These are phyloP conservation scores for Oreochromis grahami DNA, from an alignment of 2,797 vertebrate species.

Conservation along the genomic window DNA sequence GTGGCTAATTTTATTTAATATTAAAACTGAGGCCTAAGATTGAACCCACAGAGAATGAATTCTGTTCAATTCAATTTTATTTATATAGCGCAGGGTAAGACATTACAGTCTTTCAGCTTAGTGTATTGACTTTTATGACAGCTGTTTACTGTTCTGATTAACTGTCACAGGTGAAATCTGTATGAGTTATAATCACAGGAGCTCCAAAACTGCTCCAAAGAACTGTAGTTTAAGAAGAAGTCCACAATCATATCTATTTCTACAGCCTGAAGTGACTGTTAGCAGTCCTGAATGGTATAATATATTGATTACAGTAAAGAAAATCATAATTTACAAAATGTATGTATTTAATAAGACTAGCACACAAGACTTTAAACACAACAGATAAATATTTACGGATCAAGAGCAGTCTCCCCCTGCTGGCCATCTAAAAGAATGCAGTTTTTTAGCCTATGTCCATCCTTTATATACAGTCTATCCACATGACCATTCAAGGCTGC, in stretches of 20 bases:
- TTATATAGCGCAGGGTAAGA: not conserved
- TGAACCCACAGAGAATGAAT: not conserved
- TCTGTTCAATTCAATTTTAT: not conserved
- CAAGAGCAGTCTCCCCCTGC: not conserved
- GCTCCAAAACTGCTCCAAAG: not conserved
- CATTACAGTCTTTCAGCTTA: not conserved
- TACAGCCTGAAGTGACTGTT: not conserved
- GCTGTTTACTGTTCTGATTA: not conserved
- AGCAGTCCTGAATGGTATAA: not conserved
- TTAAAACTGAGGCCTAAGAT: not conserved
- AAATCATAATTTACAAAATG: not conserved
- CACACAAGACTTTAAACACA: not conserved
- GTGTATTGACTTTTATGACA: not conserved
- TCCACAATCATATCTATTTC: not conserved
- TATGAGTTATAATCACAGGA: not conserved
- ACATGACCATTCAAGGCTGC: not conserved
- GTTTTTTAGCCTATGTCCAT: not conserved
- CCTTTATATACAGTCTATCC: not conserved
- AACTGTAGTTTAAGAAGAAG: not conserved
- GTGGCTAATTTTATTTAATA: not conserved
- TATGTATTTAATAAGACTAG: not conserved
- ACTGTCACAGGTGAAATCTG: not conserved
- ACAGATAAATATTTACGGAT: not conserved
- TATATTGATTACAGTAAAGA: not conserved
- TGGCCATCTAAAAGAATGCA: not conserved